Conservation (phyloP, 2,888 invertebrate species). For the Esperia sulphurella region DNA sequence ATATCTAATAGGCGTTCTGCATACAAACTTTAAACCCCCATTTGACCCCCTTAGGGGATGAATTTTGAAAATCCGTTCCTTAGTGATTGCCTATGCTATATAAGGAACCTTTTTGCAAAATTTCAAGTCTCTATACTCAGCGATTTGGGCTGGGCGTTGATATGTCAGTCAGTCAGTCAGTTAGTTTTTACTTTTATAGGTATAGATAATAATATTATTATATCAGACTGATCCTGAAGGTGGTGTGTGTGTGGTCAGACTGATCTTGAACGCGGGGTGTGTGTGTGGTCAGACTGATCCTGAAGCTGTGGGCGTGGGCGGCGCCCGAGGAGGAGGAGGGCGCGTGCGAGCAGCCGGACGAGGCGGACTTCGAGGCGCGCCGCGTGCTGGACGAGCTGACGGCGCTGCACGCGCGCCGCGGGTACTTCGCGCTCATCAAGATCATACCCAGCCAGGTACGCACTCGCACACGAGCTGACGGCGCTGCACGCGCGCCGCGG, state of each 20-base stretch:
- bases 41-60: too few relatives aligned
- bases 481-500: constrained; percentile 90
- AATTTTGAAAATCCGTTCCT: too few relatives aligned
- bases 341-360: constrained; percentile 84
- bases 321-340: constrained; percentile 80
- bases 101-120: too few relatives aligned
- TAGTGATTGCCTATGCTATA: too few relatives aligned
- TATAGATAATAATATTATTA: too few relatives aligned
- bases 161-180: too few relatives aligned
- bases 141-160: too few relatives aligned
- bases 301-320: constrained; percentile 71
- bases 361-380: constrained; percentile 89
- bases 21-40: too few relatives aligned
- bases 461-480: constrained; percentile 78
- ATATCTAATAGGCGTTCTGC: too few relatives aligned
- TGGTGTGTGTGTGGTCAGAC: constrained; percentile 54
- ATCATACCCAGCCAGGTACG: constrained; percentile 86
- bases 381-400: constrained; percentile 89
- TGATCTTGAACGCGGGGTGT: constrained; percentile 40
- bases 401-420: constrained; percentile 89
- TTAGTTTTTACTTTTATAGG: too few relatives aligned
- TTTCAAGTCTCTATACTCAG: too few relatives aligned
- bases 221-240: too few relatives aligned
- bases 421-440: constrained; percentile 91
- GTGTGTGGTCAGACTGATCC: constrained; percentile 68